Evolutionary conservation across 2,888 invertebrate species (phyloP).

Genomic region (Frankliniella fusca): DNA sequence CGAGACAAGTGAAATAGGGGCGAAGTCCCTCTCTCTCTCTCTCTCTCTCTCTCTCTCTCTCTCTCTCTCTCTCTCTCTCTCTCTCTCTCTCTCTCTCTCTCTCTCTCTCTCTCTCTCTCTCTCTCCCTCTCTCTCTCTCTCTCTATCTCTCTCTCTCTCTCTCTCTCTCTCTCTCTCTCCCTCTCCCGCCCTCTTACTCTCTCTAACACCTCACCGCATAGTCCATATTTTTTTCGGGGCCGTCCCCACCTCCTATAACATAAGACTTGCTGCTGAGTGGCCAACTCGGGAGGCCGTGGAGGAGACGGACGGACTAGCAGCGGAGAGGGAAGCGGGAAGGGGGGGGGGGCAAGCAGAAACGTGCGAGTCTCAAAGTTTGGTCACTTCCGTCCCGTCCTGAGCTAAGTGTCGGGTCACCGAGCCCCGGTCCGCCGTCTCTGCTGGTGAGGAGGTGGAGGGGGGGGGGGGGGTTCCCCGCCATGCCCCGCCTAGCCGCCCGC

Average conservation of each 20-base stretch:
- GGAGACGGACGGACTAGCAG: neutral
- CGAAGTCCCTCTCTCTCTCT: too few species aligned
- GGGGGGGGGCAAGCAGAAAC: conserved; percentile 45
- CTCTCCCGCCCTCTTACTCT: too few species aligned
- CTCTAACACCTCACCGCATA: neutral
- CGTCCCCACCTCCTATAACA: neutral
- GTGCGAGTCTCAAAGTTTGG: neutral
- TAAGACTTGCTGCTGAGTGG: neutral
- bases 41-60: too few species aligned
- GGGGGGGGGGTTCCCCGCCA: too few species aligned
- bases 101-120: neutral
- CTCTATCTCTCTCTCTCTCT: neutral
- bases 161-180: neutral
- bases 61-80: too few species aligned
- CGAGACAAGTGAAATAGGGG: too few species aligned
- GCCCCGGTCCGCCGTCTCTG: too few species aligned
- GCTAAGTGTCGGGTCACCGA: too few species aligned
- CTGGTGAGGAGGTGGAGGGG: too few species aligned
- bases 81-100: neutral
- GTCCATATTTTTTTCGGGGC: neutral
- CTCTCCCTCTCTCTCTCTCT: too few species aligned
- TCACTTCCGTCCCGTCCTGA: neutral
- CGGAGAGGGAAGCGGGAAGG: conserved; percentile 41
- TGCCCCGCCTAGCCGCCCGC: neutral
- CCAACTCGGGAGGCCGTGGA: neutral